phyloP scores from a whole-genome alignment of 2,113 vertebrate genomes.

The Guaruba guarouba region DNA sequence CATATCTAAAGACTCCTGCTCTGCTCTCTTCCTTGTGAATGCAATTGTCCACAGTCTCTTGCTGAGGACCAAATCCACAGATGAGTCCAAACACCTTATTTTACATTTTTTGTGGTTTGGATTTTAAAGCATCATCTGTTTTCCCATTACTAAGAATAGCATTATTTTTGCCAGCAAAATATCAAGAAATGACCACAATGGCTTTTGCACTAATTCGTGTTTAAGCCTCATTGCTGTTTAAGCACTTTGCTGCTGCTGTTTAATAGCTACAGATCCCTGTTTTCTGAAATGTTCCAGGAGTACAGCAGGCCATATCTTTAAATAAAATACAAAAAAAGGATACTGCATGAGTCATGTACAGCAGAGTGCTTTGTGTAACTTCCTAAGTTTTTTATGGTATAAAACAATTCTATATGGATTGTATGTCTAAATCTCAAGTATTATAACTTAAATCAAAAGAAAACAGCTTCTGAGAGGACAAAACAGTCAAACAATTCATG shows the following conservation, averaged over 20 bases:
- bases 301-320: background rate
- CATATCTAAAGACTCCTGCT: background rate
- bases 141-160: conserved; percentile 27
- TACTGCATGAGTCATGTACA: background rate
- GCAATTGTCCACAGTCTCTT: background rate
- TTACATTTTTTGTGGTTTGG: conserved; percentile 8
- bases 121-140: conserved; percentile 36
- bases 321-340: conserved; percentile 6
- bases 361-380: background rate
- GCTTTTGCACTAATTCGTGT: conserved; percentile 6
- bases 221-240: background rate
- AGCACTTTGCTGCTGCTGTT: background rate
- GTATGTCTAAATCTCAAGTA: background rate
- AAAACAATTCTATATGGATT: background rate
- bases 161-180: conserved; percentile 23
- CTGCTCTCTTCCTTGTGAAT: background rate
- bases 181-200: background rate
- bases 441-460: conserved; percentile 1
- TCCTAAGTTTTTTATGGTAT: background rate
- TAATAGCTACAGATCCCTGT: background rate
- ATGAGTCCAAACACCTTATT: background rate
- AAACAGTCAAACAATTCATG: background rate
- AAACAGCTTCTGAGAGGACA: conserved; percentile 31
- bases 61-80: background rate
- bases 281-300: conserved; percentile 17